phyloP scores from a whole-genome alignment of 2,888 invertebrate species.

The Pyrocoelia pectoralis region DNA sequence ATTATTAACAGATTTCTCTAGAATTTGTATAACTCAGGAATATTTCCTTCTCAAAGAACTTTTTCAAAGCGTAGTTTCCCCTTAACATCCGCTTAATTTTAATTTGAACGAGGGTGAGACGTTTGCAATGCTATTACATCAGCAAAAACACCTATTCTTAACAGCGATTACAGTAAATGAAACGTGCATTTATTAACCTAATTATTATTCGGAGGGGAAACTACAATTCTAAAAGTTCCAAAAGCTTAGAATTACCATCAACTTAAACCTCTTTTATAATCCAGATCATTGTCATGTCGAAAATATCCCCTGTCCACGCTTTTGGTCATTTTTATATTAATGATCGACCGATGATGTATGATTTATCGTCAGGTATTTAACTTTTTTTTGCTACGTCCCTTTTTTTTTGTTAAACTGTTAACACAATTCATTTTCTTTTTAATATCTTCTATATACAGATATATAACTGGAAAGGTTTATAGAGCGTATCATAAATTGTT shows the following conservation, averaged over 20 bases:
- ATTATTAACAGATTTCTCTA: too few species aligned
- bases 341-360: background rate
- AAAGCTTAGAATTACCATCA: background rate
- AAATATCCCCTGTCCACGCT: background rate
- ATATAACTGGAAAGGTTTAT: slow-evolving; percentile 29
- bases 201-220: background rate
- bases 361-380: background rate
- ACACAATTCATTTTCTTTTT: slow-evolving; percentile 22
- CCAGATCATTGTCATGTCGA: background rate
- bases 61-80: background rate
- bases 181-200: background rate
- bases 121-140: background rate
- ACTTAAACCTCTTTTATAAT: background rate
- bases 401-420: background rate
- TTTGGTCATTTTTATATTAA: background rate
- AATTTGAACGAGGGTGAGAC: background rate
- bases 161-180: slow-evolving; percentile 1
- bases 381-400: background rate
- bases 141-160: background rate
- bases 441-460: slow-evolving; percentile 25
- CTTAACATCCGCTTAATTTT: background rate
- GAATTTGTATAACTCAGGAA: background rate
- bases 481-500: slow-evolving; percentile 34
- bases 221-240: background rate
- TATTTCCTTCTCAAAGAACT: background rate